Percentiles rank a stretch among this genome's conserved stretches.
These are phyloP conservation scores for Karalla daura DNA, from an alignment of 2,797 vertebrate genomes.

Conservation along the genomic window DNA sequence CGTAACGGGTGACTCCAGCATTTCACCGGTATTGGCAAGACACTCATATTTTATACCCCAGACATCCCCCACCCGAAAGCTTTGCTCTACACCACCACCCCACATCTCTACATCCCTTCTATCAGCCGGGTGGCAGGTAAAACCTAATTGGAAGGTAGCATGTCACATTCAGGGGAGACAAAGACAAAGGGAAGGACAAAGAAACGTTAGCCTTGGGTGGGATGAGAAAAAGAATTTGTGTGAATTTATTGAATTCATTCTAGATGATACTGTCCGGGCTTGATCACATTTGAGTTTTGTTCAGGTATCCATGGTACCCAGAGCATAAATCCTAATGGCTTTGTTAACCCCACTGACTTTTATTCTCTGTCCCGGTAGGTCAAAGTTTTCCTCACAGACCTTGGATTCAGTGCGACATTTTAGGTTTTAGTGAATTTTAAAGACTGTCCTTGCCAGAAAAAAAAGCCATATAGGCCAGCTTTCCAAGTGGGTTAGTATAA, in stretches of 20 bases:
- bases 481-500: neutral
- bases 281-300: neutral
- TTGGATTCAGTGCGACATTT: too few species aligned
- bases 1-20: conserved; percentile 60
- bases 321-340: neutral
- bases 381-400: too few species aligned
- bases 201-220: conserved; percentile 3
- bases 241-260: conserved; percentile 2
- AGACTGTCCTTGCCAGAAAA: too few species aligned
- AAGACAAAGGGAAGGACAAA: neutral
- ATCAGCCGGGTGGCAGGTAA: conserved; percentile 53
- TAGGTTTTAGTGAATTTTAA: too few species aligned
- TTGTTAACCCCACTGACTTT: neutral
- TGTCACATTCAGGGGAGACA: conserved; percentile 44
- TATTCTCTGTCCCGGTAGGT: neutral
- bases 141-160: conserved; percentile 68
- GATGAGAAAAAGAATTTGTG: conserved; percentile 1
- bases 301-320: neutral
- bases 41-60: conserved; percentile 75
- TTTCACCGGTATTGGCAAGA: conserved; percentile 78
- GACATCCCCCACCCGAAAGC: conserved; percentile 49
- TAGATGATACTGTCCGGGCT: neutral
- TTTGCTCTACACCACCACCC: conserved; percentile 55
- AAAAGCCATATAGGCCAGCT: too few species aligned
- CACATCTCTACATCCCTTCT: conserved; percentile 72